A percentile compares a stretch with the other conserved stretches of the same genome.
phyloP scores from a whole-genome alignment of 2,797 vertebrate genomes.

The Ptychobarbus kaznakovi region DNA sequence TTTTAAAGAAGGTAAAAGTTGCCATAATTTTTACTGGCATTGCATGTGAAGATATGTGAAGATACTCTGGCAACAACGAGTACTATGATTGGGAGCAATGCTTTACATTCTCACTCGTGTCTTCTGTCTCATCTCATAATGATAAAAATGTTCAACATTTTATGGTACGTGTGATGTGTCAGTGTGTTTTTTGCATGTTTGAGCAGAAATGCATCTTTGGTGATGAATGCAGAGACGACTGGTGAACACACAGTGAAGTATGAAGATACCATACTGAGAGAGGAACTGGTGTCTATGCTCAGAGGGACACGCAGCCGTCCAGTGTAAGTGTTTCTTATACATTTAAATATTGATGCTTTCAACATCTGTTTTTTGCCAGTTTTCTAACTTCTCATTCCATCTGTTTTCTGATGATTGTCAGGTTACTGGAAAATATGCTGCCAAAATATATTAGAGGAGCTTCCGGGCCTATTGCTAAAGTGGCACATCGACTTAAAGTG shows the following conservation, averaged over 20 bases:
- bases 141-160: background rate
- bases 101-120: background rate
- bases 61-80: background rate
- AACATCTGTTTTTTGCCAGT: background rate
- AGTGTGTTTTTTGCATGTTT: background rate
- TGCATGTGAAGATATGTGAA: background rate
- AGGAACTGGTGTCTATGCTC: constrained; percentile 77
- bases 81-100: background rate
- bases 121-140: background rate
- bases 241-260: constrained; percentile 79
- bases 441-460: constrained; percentile 75
- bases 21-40: background rate
- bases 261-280: constrained; percentile 66
- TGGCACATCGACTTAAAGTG: constrained; percentile 68
- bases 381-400: background rate
- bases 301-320: constrained; percentile 71
- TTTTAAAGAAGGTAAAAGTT: background rate
- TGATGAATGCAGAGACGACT: constrained; percentile 73
- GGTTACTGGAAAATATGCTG: constrained; percentile 72
- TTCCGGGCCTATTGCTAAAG: constrained; percentile 75
- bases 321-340: constrained; percentile 67
- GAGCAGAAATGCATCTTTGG: constrained; percentile 80
- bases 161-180: constrained; percentile 25
- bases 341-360: background rate
- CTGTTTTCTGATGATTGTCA: constrained; percentile 56